Percentiles rank a stretch among this genome's conserved stretches.
phyloP scores from a whole-genome alignment of 2,113 vertebrate genomes.

The Salminus brasiliensis region DNA sequence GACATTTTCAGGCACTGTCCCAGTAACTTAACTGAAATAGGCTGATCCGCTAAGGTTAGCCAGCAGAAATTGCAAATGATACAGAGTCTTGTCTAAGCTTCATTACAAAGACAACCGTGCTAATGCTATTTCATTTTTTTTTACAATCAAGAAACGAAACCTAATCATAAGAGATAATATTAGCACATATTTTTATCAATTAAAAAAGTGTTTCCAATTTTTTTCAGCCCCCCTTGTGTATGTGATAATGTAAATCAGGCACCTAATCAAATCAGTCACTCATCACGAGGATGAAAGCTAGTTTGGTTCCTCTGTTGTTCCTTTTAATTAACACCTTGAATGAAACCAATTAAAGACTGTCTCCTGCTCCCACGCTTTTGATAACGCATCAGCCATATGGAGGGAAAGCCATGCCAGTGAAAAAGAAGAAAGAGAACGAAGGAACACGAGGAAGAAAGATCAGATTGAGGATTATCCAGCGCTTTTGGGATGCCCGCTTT shows the following conservation, averaged over 20 bases:
- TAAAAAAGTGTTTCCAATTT: not conserved
- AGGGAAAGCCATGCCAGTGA: slow-evolving; percentile 20
- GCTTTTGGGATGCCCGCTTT: slow-evolving; percentile 18
- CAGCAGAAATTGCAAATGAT: not conserved
- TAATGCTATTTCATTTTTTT: not conserved
- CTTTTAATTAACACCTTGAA: slow-evolving; percentile 41
- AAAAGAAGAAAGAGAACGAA: slow-evolving; percentile 30
- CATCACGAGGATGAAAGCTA: not conserved
- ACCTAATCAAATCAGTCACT: not conserved
- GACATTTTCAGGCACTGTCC: slow-evolving; percentile 14
- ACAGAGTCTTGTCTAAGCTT: not conserved
- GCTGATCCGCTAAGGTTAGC: not conserved
- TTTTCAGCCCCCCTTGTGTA: not conserved
- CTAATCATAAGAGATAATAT: not conserved
- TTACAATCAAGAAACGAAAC: not conserved
- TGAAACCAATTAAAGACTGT: slow-evolving; percentile 48
- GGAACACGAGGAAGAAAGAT: not conserved
- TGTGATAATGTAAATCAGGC: not conserved
- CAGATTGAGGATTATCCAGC: not conserved
- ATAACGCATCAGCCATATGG: slow-evolving; percentile 42
- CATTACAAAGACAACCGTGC: not conserved
- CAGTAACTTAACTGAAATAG: slow-evolving; percentile 7
- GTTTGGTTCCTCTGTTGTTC: slow-evolving; percentile 33
- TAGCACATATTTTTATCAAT: not conserved
- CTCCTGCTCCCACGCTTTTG: slow-evolving; percentile 26